These are phyloP conservation scores for Brienomyrus brachyistius DNA, from an alignment of 2,113 vertebrate species.

Conservation along the genomic window DNA sequence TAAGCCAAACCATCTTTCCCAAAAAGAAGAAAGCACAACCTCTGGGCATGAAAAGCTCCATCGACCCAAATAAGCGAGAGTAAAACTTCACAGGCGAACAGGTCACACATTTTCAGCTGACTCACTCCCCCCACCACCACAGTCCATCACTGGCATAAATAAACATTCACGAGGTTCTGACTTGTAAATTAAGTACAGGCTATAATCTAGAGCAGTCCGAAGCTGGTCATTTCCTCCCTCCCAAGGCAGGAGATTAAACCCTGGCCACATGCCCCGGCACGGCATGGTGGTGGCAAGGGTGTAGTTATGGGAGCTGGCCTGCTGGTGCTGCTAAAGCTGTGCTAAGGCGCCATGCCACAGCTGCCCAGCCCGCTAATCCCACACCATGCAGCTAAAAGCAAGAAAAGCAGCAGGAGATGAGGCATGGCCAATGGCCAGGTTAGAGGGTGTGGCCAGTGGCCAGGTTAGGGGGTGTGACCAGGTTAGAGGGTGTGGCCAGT, in stretches of 20 bases:
- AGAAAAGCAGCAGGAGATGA: background rate
- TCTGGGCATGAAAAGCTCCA: background rate
- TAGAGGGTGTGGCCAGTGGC: too few species aligned
- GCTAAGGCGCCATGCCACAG: constrained; percentile 17
- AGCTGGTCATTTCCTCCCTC: background rate
- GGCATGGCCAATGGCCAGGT: too few species aligned
- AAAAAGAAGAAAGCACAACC: background rate
- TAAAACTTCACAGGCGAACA: background rate
- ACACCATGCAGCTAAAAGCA: constrained; percentile 21
- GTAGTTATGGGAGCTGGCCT: background rate
- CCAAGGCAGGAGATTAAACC: background rate
- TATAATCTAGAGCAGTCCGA: background rate
- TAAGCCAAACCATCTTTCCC: background rate
- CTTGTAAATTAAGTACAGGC: background rate
- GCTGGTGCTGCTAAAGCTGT: constrained; percentile 17
- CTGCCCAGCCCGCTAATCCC: constrained; percentile 28
- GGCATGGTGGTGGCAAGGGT: background rate
- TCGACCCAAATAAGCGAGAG: background rate
- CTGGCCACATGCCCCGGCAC: background rate
- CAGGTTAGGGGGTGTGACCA: background rate
- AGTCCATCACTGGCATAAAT: background rate
- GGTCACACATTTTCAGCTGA: background rate
- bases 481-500: background rate
- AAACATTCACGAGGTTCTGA: background rate
- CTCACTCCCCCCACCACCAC: background rate